Conservation (phyloP, 2,797 vertebrate species). For the Myoxocephalus aenaeus region DNA sequence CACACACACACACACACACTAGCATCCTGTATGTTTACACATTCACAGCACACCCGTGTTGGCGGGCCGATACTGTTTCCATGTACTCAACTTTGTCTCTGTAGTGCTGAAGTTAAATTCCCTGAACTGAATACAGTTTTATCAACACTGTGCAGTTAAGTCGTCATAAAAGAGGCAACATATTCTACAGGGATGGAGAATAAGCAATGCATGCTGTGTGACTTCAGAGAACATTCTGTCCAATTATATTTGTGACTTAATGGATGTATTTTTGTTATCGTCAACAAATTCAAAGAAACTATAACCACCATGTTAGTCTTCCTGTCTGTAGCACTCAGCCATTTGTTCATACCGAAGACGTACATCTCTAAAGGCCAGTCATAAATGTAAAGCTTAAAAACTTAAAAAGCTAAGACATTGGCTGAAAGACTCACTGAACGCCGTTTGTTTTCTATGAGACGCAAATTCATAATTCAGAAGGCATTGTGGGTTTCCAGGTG, state of each 20-base stretch:
- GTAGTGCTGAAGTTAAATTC: slow-evolving; percentile 39
- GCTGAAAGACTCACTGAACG: background rate
- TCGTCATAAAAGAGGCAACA: slow-evolving; percentile 1
- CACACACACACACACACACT: slow-evolving; percentile 30
- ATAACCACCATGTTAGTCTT: background rate
- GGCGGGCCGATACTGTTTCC: slow-evolving; percentile 44
- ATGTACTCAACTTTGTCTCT: slow-evolving; percentile 45
- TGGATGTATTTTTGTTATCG: background rate
- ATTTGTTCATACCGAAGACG: background rate
- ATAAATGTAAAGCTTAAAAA: background rate
- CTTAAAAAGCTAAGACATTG: background rate
- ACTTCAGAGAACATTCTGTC: slow-evolving; percentile 17
- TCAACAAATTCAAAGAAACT: slow-evolving; percentile 2
- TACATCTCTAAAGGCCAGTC: background rate
- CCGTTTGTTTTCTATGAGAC: background rate
- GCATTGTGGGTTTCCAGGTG: background rate
- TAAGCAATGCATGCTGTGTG: background rate
- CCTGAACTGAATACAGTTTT: slow-evolving; percentile 13
- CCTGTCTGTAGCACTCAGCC: background rate
- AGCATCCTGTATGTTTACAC: slow-evolving; percentile 58
- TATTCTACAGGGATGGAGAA: slow-evolving; percentile 8
- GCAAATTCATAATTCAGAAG: background rate
- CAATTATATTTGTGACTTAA: slow-evolving; percentile 22
- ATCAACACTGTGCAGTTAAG: slow-evolving; percentile 1
- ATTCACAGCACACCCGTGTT: slow-evolving; percentile 55